Base-by-base conservation (phyloP, 2,797 vertebrate species). In the Anolis apletophallus region DNA sequence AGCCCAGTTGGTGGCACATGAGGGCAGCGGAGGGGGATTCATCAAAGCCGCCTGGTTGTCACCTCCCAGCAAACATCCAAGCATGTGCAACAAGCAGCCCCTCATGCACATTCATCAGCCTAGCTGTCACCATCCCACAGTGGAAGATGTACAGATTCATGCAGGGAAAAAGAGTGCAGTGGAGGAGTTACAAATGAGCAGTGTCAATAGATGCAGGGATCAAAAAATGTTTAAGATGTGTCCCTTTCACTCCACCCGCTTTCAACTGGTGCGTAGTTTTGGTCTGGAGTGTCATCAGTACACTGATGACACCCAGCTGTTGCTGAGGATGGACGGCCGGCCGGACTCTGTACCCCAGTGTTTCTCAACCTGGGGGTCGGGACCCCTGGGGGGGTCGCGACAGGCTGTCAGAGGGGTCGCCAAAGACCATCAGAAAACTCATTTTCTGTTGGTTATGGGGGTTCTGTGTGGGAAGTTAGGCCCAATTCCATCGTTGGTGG, bases 81-180 rank as follows among this genome's bases (percentile, higher is more conserved):
- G 69, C 71, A 40, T 64, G 78, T n/a, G 55, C 76, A 74, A 36
- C 74, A 21, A 71, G 73, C 19, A 23, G 8, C n/a, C 67, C 32
- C 59, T 19, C 2, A 75, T 32, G 54, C 55, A 5, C 69, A 54
- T 83, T 67, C n/a, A 73, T 74, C 78, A 80, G 64, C 77, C 77
- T 19, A 26, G 57, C 69, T 59, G 26, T 40, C 21, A 23, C 36
- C 29, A 29, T 29, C 85, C 85, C 16, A 71, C 85, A 54, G 78
- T 14, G 46, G 85, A 67, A 81, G 85, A 74, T 86, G 85, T 85
- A 80, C 76, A 59, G 69, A 86, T 54, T 61, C 78, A 54, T 5
- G 77, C 85, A 64, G 69, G 14, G 77, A 75, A 55, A 78, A 81
- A 81, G 78, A 32, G 32, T 50, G 26, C 12, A 21, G 52, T 26